These are phyloP conservation scores for Gambusia yucatana DNA, from an alignment of 2,797 vertebrate genomes.

Conservation along the genomic window DNA sequence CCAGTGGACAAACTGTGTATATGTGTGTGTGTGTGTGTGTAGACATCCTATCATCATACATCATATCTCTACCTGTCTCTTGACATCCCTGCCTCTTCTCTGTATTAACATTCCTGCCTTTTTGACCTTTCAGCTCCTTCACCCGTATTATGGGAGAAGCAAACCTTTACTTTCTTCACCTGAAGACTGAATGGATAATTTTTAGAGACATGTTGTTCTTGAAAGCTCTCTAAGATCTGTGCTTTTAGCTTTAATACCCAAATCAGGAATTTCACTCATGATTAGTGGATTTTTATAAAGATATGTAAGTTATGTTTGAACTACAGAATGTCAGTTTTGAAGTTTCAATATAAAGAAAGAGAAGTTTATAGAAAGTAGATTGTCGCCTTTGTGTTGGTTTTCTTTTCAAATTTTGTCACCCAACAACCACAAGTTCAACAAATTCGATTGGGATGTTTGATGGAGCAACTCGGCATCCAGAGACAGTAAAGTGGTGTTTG, in stretches of 20 bases:
- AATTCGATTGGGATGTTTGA: neutral
- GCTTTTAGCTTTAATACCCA: neutral
- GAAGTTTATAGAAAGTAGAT: neutral
- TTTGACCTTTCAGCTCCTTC: neutral
- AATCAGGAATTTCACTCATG: neutral
- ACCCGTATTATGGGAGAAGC: neutral
- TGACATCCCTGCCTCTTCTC: neutral
- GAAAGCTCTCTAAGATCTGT: neutral
- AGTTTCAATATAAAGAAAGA: neutral
- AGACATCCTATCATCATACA: conserved; percentile 18
- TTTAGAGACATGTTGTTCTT: neutral
- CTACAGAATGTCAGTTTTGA: neutral
- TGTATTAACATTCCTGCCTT: neutral
- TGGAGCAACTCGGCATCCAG: neutral
- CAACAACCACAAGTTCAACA: neutral
- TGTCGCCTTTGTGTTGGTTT: neutral
- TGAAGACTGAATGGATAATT: neutral
- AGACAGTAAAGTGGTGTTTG: neutral
- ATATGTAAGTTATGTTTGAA: neutral
- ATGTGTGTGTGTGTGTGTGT: neutral
- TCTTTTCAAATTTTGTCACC: neutral
- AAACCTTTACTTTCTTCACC: neutral
- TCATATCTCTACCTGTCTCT: conserved; percentile 18
- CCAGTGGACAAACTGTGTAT: conserved; percentile 21
- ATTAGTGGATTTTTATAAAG: neutral